phyloP scores from a whole-genome alignment of 2,797 vertebrate species.

The Margarornis squamiger region DNA sequence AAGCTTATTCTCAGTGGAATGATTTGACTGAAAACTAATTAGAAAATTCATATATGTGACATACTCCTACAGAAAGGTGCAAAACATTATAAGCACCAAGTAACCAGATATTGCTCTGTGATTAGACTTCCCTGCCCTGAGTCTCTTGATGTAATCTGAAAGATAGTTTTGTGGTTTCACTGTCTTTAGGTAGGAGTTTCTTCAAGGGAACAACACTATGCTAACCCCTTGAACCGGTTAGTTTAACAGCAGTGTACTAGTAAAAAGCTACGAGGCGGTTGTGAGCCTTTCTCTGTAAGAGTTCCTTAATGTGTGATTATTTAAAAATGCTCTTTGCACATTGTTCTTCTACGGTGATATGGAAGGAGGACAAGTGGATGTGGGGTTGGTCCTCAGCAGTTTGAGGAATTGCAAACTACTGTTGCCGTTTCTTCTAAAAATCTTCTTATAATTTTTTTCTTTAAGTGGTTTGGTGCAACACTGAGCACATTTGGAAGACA shows the following conservation, averaged over 20 bases:
- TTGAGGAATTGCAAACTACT: neutral
- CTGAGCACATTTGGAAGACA: neutral
- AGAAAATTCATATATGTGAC: constrained; percentile 23
- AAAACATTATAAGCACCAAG: constrained; percentile 2
- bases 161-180: neutral
- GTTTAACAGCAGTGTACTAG: neutral
- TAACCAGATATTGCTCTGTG: constrained; percentile 16
- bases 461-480: neutral
- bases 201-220: neutral
- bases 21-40: constrained; percentile 62
- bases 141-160: neutral
- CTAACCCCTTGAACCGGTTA: neutral
- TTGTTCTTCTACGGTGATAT: neutral
- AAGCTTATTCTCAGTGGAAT: constrained; percentile 10
- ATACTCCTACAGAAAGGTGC: neutral
- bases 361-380: neutral
- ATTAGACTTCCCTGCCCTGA: neutral
- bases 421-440: neutral
- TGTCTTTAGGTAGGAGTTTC: neutral
- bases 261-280: neutral
- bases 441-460: rapidly evolving
- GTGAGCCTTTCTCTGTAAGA: neutral
- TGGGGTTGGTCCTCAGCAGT: neutral
- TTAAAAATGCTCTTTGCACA: neutral
- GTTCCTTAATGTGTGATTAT: neutral